These are phyloP conservation scores for Siphonodentalium dalli DNA, from an alignment of 2,888 invertebrate genomes.

Conservation along the genomic window DNA sequence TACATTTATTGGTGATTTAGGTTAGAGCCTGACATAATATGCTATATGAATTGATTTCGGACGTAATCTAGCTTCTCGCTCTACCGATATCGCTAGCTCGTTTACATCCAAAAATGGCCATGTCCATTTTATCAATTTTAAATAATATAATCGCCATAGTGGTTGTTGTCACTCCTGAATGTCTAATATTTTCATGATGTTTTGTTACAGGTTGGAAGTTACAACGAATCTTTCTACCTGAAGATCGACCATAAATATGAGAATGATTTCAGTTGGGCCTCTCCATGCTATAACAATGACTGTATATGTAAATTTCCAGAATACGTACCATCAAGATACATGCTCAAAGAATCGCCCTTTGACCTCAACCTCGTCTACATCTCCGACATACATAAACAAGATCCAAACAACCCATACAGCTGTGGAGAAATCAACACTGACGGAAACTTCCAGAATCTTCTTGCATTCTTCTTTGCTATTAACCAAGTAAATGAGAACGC, in stretches of 20 bases:
- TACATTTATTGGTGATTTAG: too few relatives aligned
- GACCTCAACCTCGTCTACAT: conserved; percentile 62
- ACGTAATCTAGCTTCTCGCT: too few relatives aligned
- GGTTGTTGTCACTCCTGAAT: too few relatives aligned
- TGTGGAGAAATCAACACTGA: conserved; percentile 62
- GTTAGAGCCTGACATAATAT: too few relatives aligned
- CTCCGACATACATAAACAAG: conserved; percentile 63
- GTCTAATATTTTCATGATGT: too few relatives aligned
- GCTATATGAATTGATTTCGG: too few relatives aligned
- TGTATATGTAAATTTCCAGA: conserved; percentile 44
- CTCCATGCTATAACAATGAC: conserved; percentile 33
- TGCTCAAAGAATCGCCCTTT: conserved; percentile 40
- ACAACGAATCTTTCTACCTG: conserved; percentile 56
- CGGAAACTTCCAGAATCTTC: conserved; percentile 59
- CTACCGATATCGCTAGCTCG: too few relatives aligned
- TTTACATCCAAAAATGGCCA: too few relatives aligned
- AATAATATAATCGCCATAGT: too few relatives aligned
- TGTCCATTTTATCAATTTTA: too few relatives aligned
- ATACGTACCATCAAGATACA: conserved; percentile 48
- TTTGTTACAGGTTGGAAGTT: conserved; percentile 58
- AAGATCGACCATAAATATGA: conserved; percentile 51
- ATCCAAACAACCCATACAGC: conserved; percentile 49
- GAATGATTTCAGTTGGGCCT: conserved; percentile 37
- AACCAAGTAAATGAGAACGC: conserved; percentile 59
- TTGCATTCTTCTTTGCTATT: conserved; percentile 65